Base-by-base conservation (phyloP, 2,888 invertebrate genomes). In the Apodemia duryi region DNA sequence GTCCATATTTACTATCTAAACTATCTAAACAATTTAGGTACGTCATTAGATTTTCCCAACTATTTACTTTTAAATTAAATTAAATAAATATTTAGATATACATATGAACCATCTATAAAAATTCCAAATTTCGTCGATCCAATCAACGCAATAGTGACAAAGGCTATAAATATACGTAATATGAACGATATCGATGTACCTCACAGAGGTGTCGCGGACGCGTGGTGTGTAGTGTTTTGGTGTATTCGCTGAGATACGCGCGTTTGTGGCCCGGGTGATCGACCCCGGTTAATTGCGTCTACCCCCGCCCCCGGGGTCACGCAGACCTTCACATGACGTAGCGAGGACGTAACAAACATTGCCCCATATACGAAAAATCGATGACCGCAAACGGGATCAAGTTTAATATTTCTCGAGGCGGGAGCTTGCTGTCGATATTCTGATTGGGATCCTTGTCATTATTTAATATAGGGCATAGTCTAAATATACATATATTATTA, bases 301-400 rank as follows among this genome's bases (percentile, higher is more conserved):
- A 60, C 63, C 65, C 35, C 66, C 65, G 54, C 66, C 66, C 66
- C 68, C 75, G 75, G 80, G 84, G 82, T 80, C 83, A 81, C 83
- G 81, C 79, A 77, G 85, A 86, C 86, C 86, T 86, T 86, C 80
- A 79, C 80, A 78, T 78, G 79, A 78, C 78, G 78, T 77, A 75
- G 70, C 64, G 76, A 60, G 35, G 11, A 76, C 80, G 74, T 71
- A 73, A 74, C 73, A 77, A 78, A 83, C 79, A 76, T 81, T 81
- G 86, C 81, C 87, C 85, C 80, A 87, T 77, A 86, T 86, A 78
- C 80, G 85, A 78, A 81, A 65, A 84, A 89, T 89, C 90, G 90
- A 89, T 88, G 78, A 68, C 74, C 67, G 70, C 71, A 73, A 79
- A 80, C 77, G 77, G 80, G 82, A 78, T 82, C 89, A 87, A 88